Base-by-base conservation (phyloP, 2,797 vertebrate genomes). In the Hephaestus fuliginosus region DNA sequence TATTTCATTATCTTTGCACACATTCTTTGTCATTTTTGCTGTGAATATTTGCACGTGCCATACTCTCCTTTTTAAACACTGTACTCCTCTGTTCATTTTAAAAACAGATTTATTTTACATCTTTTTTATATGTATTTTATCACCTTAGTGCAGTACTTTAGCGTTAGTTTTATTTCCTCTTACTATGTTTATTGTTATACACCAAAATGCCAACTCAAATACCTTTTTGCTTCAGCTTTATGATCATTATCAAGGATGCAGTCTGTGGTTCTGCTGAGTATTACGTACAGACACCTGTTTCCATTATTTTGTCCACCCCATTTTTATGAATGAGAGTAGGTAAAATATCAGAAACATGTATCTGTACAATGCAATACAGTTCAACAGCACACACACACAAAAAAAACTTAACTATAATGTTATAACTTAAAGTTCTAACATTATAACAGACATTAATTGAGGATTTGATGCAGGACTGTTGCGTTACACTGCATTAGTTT, bases 301-400 rank as follows among this genome's bases (percentile, higher is more conserved):
- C 61, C 22, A 3, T 57, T 60, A 58, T 49, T 69, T 41, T 46
- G 13, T 80, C 60, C 55, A 73, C 52, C n/a, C 15, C 7, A 28
- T 20, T 70, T 10, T 30, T 25, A 49, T 41, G 14, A 68, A 1
- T 33, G 25, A 46, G 1, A 8, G 8, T 7, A 13, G 6, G 20
- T 11, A 57, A 12, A 69, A 30, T 5, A 48, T 5, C 12, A 48
- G 20, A 53, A 81, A 76, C 41, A 8, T 6, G n/a, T 60, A 0
- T 15, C 9, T 46, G 15, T 44, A 13, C n/a, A 41, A n/a, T 20
- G 9, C 14, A 17, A 3, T 0, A 17, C 25, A 25, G 13, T 25
- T 65, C 22, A 22, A 4, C 25, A 49, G 56, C 8, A 28, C 25
- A 25, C 25, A 25, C 25, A 25, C 25, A 25, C n/a, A n/a, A n/a